phyloP scores from a whole-genome alignment of 2,797 vertebrate genomes.

The Alosa sapidissima region DNA sequence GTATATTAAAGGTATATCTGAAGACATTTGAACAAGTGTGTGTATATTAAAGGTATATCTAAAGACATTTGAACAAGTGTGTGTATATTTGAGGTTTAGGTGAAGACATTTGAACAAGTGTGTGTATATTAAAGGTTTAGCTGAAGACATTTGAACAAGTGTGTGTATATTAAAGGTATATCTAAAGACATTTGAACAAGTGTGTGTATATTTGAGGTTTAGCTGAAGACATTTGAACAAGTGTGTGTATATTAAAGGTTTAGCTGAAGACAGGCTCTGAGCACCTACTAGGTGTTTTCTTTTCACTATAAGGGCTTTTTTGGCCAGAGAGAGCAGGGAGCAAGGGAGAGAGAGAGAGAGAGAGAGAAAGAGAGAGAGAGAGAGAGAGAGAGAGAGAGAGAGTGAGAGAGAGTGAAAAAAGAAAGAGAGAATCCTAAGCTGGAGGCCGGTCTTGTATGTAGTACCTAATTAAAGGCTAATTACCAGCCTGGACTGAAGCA shows the following conservation, averaged over 20 bases:
- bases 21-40: too few species aligned
- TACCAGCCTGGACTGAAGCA: background rate
- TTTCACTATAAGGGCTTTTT: background rate
- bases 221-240: too few species aligned
- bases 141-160: too few species aligned
- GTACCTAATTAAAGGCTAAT: slow-evolving; percentile 11
- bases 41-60: too few species aligned
- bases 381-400: background rate
- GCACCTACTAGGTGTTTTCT: background rate
- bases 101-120: too few species aligned
- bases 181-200: too few species aligned
- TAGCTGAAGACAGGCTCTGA: background rate
- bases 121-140: too few species aligned
- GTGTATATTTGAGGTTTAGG: too few species aligned
- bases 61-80: too few species aligned
- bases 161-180: too few species aligned
- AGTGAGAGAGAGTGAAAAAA: background rate
- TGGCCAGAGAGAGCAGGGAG: background rate
- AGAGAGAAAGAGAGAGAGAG: background rate
- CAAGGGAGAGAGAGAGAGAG: background rate
- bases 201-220: too few species aligned
- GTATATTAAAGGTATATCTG: too few species aligned
- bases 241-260: background rate
- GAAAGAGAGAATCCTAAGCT: background rate
- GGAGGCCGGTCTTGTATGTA: background rate